phyloP scores from a whole-genome alignment of 2,888 invertebrate species.

The Ormyrus nitidulus region DNA sequence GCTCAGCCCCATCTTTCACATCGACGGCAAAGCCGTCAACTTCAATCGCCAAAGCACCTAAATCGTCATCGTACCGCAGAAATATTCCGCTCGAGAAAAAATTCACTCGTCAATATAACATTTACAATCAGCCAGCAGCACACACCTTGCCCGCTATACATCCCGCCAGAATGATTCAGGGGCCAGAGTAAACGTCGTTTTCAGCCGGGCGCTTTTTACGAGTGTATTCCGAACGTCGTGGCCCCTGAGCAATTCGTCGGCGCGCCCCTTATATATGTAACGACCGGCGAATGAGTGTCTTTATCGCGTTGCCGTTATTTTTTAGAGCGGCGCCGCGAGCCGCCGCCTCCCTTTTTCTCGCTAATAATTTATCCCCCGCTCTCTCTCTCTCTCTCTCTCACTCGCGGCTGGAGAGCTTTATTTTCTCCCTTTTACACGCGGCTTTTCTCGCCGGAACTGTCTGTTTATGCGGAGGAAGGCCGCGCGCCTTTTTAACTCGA shows the following conservation, averaged over 20 bases:
- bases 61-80: too few relatives aligned
- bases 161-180: too few relatives aligned
- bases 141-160: too few relatives aligned
- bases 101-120: too few relatives aligned
- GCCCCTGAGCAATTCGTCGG: constrained; percentile 29
- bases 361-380: constrained; percentile 38
- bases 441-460: constrained; percentile 2
- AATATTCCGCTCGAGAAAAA: too few relatives aligned
- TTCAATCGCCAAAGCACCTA: too few relatives aligned
- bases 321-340: not conserved
- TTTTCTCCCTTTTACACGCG: constrained; percentile 31
- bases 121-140: too few relatives aligned
- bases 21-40: too few relatives aligned
- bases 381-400: too few relatives aligned
- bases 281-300: constrained; percentile 41
- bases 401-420: not conserved
- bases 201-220: constrained; percentile 7
- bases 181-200: not conserved
- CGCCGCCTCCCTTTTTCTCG: constrained; percentile 3
- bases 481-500: not conserved
- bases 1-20: too few relatives aligned
- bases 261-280: not conserved
- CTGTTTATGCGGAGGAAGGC: not conserved
- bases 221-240: not conserved
- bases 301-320: constrained; percentile 17